These are phyloP conservation scores for Coptotermes formosanus DNA, from an alignment of 1,140 invertebrate genomes.

Conservation along the genomic window DNA sequence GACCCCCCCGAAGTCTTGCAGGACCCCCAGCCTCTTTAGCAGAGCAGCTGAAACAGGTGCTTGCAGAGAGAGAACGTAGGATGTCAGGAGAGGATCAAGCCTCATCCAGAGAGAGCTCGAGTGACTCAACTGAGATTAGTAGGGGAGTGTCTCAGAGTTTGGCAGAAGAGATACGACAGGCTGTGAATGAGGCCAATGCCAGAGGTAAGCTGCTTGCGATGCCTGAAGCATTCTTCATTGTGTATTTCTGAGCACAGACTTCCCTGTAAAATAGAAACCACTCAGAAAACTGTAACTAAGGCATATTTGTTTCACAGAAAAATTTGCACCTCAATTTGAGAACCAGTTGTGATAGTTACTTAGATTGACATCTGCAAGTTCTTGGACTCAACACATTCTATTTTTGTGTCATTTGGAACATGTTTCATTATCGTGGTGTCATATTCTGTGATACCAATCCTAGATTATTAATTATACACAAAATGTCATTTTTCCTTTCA, in stretches of 20 bases:
- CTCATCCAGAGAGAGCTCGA: constrained; percentile 56
- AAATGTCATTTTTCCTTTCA: no score
- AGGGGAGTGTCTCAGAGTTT: constrained; percentile 70
- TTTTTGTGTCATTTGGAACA: no score
- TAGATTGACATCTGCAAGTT: no score
- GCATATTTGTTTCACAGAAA: no score
- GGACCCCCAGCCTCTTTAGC: constrained; percentile 72
- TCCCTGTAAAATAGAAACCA: no score
- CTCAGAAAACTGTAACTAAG: no score
- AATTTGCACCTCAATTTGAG: no score
- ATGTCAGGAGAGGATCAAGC: constrained; percentile 47
- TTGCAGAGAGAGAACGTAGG: constrained; percentile 71
- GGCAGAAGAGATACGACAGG: constrained; percentile 78
- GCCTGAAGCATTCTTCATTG: background rate
- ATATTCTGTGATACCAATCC: no score
- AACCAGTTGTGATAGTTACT: no score
- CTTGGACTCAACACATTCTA: no score
- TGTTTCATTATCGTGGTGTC: no score
- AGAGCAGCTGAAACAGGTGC: constrained; percentile 79
- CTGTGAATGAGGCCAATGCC: constrained; percentile 79
- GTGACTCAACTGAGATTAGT: constrained; percentile 61
- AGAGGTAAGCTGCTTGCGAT: constrained; percentile 57
- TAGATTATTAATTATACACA: no score
- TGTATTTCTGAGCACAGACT: background rate
- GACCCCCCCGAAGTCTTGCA: constrained; percentile 32